Base-by-base conservation (phyloP, 2,888 invertebrate genomes). In the Synergus laeviventris region DNA sequence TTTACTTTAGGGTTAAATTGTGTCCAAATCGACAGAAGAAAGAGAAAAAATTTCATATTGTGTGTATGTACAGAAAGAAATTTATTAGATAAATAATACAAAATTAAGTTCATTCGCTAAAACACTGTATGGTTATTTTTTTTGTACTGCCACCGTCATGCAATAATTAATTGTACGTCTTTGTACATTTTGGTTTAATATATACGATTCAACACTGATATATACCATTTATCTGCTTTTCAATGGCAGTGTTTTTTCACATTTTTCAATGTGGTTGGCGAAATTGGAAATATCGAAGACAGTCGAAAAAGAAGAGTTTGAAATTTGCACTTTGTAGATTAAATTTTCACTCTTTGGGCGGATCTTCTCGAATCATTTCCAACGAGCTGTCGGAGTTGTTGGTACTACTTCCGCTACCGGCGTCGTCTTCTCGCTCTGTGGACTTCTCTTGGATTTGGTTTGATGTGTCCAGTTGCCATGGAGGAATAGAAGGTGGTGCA, bases 381-480 rank as follows among this genome's bases (percentile, higher is more conserved):
- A 91, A 85, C 39, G 91, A 91, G 83, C 91, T 91, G 81, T 91
- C 91, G 39, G 91, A 91, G 84, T 91, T 91, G 82, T 91, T 91
- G 75, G 91, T 89, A 77, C 91, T 91, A 80, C 91, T 91, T 70
- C 91, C 91, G 78, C 90, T 90, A 60, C 91, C 91, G 76, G 91
- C 90, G 79, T 91, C 91, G 77, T 91, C 91, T 82, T 91, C 91
- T 81, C 89, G 83, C 81, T 91, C 91, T 12, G 80, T 84, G 31
- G 86, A 75, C 81, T 91, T 91, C 75, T 87, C 90, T 81, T 85
- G 88, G 73, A 80, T 86, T 76, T 86, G 87, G 81, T 83, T 85
- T 24, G 90, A 81, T 60, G 91, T 93, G 73, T 94, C 94, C 78
- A 96, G 91, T 89, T 96, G 96, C 96, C 96, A 96, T 16, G 95